Evolutionary conservation across 2,888 invertebrate genomes (phyloP), one percentile per base, ranked within the genome.

Genomic region (Electrophaes corylata): DNA sequence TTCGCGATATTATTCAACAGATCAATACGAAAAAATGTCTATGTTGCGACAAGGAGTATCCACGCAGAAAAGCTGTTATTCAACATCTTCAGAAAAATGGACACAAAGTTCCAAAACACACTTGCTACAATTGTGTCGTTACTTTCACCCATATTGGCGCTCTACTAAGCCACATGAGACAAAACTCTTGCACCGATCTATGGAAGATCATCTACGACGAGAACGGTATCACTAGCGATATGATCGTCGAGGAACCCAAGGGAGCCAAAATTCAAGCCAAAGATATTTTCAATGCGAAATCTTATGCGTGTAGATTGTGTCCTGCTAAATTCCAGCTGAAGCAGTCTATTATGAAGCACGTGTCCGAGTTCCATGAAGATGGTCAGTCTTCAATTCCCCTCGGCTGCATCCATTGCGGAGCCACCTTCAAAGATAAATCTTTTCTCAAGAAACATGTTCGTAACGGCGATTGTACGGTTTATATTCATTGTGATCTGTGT

Each of bases 121-220:
- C 94, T 0, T 94, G 94, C 69, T 94, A 93, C 67, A 93, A 93
- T 72, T 94, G 94, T 71, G 93, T 94, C 58, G 83, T 93, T 23
- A 93, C 93, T 0, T 93, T 93, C 62, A 86, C 84, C 4, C 92
- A 92, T 63, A 92, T 92, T 56, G 92, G 92, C 18, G 92, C 92
- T 29, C 69, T 92, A 23, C 81, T 92, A 3, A 92, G 92, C 67
- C 92, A 92, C 65, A 92, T 92, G 92, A 79, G 92, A 61, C 84
- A 91, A 4, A 91, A 92, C 53, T 79, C 84, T 33, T 92, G 92
- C 57, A 92, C 91, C 6, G 83, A 92, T 72, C 73, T 91, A 19
- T 92, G 92, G 92, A 92, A 89, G 73, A 82, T 92, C 43, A 92
- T 92, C 52, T 91, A 88, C 63, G 85, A 91, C 50, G 90, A 91